These are phyloP conservation scores for Platalea minor DNA, from an alignment of 2,797 vertebrate species.

Conservation along the genomic window DNA sequence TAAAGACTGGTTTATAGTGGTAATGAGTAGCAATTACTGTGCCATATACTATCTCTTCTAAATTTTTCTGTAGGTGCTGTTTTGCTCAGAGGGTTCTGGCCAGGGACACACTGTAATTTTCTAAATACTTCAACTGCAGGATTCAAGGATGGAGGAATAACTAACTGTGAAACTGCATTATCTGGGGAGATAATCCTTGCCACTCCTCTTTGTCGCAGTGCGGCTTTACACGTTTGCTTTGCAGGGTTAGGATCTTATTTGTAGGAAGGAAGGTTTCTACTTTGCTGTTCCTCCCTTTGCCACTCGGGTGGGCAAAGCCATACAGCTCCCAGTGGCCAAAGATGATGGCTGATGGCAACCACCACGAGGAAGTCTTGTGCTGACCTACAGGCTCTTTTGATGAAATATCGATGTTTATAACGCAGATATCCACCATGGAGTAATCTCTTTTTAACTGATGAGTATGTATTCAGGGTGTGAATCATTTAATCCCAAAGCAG, in stretches of 20 bases:
- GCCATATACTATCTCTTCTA: not conserved
- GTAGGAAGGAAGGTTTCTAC: not conserved
- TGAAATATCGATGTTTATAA: not conserved
- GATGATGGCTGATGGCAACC: not conserved
- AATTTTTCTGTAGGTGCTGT: not conserved
- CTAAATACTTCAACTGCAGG: not conserved
- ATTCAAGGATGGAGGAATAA: not conserved
- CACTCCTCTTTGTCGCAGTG: not conserved
- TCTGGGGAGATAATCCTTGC: not conserved
- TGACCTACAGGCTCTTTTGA: not conserved
- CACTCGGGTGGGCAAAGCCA: not conserved
- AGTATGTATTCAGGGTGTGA: not conserved
- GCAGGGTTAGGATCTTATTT: not conserved
- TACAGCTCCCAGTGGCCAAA: not conserved
- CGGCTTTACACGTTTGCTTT: not conserved
- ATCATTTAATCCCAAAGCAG: not conserved
- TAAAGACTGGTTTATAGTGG: not conserved
- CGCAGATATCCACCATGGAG: not conserved
- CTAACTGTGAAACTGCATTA: not conserved
- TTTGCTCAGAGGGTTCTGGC: not conserved
- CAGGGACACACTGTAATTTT: not conserved
- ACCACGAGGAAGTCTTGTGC: not conserved
- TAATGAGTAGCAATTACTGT: not conserved
- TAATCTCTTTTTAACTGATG: not conserved
- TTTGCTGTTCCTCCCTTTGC: not conserved